Evolutionary conservation across 1,140 invertebrate genomes (phyloP), one percentile per base, ranked within the genome.

Genomic region (Dysdera silvatica): DNA sequence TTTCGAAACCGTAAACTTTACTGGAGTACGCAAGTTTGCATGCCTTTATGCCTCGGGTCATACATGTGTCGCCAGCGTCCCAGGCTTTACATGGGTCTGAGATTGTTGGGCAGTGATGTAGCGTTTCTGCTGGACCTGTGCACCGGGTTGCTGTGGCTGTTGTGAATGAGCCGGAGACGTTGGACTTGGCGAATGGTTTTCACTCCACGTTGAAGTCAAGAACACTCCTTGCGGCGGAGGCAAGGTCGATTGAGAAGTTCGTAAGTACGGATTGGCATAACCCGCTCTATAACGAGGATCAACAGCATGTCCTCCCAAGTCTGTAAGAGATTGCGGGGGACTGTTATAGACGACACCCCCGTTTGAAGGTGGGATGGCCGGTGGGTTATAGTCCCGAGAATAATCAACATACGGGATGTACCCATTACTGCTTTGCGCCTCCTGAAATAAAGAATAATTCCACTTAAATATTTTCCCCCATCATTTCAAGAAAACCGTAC

Each of bases 371-470:
- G 67, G 62, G 65, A 69, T 62, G 40, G 79, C 79, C 12, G 87
- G 87, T 7, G 87, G 87, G 71, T 86, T 89, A 77, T 91, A 91
- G 74, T 92, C 89, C 53, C 86, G 76, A 29, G 82, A 80, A 73
- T 91, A 92, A 72, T 92, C 89, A 37, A 89, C 87, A 77, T 91
- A 91, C 14, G 88, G 87, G 32, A 90, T 87, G 75, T 91, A 92
- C 24, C 89, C 90, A 69, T 91, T 91, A 76, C 85, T 87, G 73
- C 88, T 88, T 72, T 86, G 85, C 59, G 87, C 86, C 72, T 85
- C 82, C 87, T 89, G 56, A 20, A 68, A 66, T 10, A 54, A 35
- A 26, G 14, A 52, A 63, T n/a, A n/a, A n/a, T n/a, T n/a, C n/a
- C n/a, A n/a, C n/a, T n/a, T n/a, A n/a, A n/a, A n/a, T n/a, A n/a